phyloP scores from a whole-genome alignment of 1,140 invertebrate species.

The Drosophila seguyi region DNA sequence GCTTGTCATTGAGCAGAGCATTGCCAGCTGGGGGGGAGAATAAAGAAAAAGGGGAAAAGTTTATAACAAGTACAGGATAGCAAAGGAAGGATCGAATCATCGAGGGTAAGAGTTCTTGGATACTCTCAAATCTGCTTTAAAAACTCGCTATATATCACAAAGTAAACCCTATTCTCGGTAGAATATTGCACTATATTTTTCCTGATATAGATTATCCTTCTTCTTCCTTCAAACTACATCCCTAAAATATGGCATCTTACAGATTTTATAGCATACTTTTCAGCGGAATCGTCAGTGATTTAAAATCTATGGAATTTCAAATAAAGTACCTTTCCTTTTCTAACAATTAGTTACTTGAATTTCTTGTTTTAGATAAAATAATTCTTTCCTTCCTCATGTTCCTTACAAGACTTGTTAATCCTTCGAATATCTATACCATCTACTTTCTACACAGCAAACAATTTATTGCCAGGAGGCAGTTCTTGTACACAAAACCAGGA shows the following conservation, averaged over 20 bases:
- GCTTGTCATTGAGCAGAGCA: conserved; percentile 64
- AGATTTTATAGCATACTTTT: neutral
- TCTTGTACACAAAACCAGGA: conserved; percentile 3
- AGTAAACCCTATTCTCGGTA: too few relatives aligned
- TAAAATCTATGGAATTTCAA: neutral
- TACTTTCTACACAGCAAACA: conserved; percentile 1
- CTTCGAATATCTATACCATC: neutral
- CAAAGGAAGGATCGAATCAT: too few relatives aligned
- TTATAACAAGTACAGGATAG: neutral
- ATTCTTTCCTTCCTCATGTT: neutral
- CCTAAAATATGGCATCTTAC: too few relatives aligned
- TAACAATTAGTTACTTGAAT: neutral
- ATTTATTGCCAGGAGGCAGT: neutral
- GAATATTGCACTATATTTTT: too few relatives aligned
- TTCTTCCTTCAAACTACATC: too few relatives aligned
- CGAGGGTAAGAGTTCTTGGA: too few relatives aligned
- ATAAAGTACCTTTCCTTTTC: too few relatives aligned
- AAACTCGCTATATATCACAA: too few relatives aligned
- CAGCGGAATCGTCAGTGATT: neutral
- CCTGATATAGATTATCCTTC: too few relatives aligned
- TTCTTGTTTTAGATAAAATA: neutral
- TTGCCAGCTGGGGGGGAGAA: conserved; percentile 30
- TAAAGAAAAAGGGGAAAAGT: neutral
- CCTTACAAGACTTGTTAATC: neutral
- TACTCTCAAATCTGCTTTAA: too few relatives aligned